A percentile compares a stretch with the other conserved stretches of the same genome.
phyloP scores from a whole-genome alignment of 2,113 vertebrate species.

The Ramphastos sulfuratus region DNA sequence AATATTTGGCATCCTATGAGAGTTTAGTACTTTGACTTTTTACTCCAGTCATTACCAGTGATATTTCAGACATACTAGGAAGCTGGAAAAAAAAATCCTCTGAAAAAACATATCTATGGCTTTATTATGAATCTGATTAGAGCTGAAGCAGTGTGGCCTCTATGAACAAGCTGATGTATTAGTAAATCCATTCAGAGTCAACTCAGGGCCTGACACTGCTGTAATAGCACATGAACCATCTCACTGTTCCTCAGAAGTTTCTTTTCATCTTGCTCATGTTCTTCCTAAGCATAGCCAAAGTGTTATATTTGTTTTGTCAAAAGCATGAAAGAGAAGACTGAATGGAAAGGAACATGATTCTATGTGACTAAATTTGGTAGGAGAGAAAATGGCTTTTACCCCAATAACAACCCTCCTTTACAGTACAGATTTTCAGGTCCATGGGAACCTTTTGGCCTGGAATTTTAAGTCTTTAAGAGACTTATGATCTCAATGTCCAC shows the following conservation, averaged over 20 bases:
- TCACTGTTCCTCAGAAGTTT: neutral
- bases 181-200: neutral
- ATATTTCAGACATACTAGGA: neutral
- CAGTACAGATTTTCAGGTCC: neutral
- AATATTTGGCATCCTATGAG: neutral
- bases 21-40: neutral
- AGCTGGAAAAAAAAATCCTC: no score
- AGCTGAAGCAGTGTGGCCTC: neutral
- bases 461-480: slow-evolving; percentile 11
- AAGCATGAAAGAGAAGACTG: neutral
- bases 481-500: neutral
- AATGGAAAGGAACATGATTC: neutral
- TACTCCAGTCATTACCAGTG: neutral
- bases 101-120: no score
- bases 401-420: neutral
- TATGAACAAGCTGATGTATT: neutral
- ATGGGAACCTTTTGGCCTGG: neutral
- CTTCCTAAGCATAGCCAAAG: slow-evolving; percentile 6
- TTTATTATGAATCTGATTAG: neutral
- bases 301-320: neutral
- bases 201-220: neutral
- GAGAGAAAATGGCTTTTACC: neutral
- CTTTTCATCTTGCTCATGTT: neutral
- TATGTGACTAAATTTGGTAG: neutral
- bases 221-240: slow-evolving; percentile 22